Evolutionary conservation across 2,888 invertebrate species (phyloP).

Genomic region (Plebejus argus): DNA sequence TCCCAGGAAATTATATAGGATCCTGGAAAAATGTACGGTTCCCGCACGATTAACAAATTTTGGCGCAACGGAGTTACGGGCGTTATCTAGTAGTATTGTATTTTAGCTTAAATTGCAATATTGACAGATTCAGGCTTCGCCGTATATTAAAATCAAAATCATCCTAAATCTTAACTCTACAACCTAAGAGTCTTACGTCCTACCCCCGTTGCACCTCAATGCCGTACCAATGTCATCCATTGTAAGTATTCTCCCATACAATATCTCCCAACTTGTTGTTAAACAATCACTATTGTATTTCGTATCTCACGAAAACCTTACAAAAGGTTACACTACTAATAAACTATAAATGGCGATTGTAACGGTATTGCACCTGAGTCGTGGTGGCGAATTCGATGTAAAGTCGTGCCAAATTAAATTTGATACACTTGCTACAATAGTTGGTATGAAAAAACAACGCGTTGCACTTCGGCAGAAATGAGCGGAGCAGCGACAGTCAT

Average conservation of each 20-base stretch:
- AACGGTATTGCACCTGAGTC: not conserved
- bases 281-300: conserved; percentile 26
- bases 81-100: too few species aligned
- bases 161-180: not conserved
- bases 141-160: not conserved
- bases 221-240: conserved; percentile 19
- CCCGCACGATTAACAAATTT: too few species aligned
- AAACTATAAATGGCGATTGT: not conserved
- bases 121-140: not conserved
- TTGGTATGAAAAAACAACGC: not conserved
- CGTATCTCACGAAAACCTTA: conserved; percentile 20
- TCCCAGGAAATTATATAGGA: too few species aligned
- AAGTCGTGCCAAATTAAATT: conserved; percentile 4
- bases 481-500: not conserved
- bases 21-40: too few species aligned
- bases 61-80: too few species aligned
- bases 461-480: too few species aligned
- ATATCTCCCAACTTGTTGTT: conserved; percentile 24
- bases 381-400: not conserved
- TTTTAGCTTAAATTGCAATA: too few species aligned
- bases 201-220: not conserved
- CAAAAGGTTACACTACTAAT: conserved; percentile 10
- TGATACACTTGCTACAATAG: not conserved
- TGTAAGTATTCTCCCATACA: conserved; percentile 25
- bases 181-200: not conserved